Evolutionary conservation across 2,797 vertebrate species (phyloP), one percentile per base, ranked within the genome.

Genomic region (Trachurus trachurus): DNA sequence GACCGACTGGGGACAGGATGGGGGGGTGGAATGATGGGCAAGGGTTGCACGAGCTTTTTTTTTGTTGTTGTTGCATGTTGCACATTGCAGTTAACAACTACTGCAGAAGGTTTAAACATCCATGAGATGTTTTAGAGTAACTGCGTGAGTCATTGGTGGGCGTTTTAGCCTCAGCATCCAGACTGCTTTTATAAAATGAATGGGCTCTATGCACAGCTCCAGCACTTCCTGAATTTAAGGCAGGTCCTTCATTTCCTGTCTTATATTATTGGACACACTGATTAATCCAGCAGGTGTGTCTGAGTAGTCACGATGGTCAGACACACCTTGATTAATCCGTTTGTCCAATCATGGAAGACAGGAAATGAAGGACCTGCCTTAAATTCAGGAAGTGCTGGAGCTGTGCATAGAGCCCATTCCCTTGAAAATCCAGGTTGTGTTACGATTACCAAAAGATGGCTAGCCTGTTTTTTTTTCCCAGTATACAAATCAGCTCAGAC

Each of bases 401-500:
- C n/a, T n/a, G n/a, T n/a, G n/a, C n/a, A n/a, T n/a, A n/a, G n/a
- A n/a, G n/a, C n/a, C n/a, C n/a, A n/a, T 81, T 84, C 77, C 77
- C 67, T 89, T 74, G 66, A 78, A 92, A 89, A 90, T 84, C 71
- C 63, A 70, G 62, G 66, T 86, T 89, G 83, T 81, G 26, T 90
- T 83, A 80, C 77, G 73, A 81, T 83, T 76, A 66, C 63, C 71
- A 80, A 87, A 84, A 76, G 70, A 71, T 63, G 42, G 26, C 69
- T 84, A 76, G 74, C 54, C 76, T 87, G 60, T 78, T 87, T 75
- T 85, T 61, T 10, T 26, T 26, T 26, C 74, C 73, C 72, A 56
- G 61, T 53, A 67, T 83, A 89, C 78, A 87, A 89, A 87, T 91
- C 77, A 85, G 75, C 67, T 87, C 79, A 92, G 85, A 91, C 82